Percentiles rank a stretch among this genome's conserved stretches.
Conservation (phyloP, 2,797 vertebrate species). For the Lagorchestes hirsutus region DNA sequence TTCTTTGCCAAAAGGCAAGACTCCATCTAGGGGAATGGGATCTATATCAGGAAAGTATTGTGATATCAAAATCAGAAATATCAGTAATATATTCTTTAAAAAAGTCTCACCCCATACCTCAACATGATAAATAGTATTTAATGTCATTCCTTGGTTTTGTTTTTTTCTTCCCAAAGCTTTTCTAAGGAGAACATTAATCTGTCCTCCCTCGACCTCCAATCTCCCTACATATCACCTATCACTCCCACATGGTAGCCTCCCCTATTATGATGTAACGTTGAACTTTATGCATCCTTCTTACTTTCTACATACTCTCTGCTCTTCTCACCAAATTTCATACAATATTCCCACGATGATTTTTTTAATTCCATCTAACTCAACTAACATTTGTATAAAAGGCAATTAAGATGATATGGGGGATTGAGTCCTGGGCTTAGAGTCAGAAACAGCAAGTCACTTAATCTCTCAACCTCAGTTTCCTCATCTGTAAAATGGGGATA, state of each 20-base stretch:
- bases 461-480: background rate
- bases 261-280: background rate
- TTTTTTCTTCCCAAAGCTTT: background rate
- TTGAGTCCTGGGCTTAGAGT: background rate
- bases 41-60: background rate
- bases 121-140: background rate
- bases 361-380: background rate
- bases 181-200: background rate
- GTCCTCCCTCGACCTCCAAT: background rate
- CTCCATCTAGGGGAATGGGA: background rate
- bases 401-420: background rate
- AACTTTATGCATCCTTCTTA: background rate
- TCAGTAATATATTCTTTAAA: background rate
- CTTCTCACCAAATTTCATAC: background rate
- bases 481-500: background rate
- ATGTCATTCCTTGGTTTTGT: background rate
- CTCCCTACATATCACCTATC: background rate
- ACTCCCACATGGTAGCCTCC: background rate
- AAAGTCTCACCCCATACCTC: background rate
- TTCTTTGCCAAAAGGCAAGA: background rate
- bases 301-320: background rate
- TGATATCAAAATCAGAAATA: background rate
- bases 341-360: background rate
- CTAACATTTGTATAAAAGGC: background rate
- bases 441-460: background rate